These are phyloP conservation scores for Stenchaetothrips biformis DNA, from an alignment of 2,888 invertebrate species.

Conservation along the genomic window DNA sequence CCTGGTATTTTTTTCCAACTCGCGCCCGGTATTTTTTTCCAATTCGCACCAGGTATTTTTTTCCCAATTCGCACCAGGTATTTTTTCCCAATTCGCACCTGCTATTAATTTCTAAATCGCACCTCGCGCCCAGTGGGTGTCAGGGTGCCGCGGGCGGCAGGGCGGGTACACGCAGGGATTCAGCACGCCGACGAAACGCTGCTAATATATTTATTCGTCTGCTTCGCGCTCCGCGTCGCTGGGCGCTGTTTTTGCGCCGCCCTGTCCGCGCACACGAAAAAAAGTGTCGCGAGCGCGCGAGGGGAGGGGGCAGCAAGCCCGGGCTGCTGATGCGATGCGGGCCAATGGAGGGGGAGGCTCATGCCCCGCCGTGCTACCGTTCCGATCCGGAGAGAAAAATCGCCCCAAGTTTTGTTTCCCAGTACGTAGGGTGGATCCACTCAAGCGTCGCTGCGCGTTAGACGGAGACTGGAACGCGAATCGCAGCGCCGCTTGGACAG, in stretches of 20 bases:
- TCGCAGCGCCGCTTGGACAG: no score
- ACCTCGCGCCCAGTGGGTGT: no score
- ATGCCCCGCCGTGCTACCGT: background rate
- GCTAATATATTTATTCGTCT: slow-evolving; percentile 17
- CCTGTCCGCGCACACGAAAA: background rate
- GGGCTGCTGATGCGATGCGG: background rate
- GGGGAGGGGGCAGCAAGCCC: background rate
- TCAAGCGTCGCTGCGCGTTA: slow-evolving; percentile 2
- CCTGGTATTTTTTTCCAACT: no score
- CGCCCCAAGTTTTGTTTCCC: background rate
- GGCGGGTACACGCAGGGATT: background rate
- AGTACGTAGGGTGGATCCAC: no score
- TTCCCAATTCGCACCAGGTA: no score
- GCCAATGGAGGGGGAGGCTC: background rate
- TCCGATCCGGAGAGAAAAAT: slow-evolving; percentile 1
- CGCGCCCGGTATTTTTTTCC: no score
- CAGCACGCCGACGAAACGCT: slow-evolving; percentile 7
- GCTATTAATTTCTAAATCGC: no score
- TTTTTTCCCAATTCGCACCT: no score
- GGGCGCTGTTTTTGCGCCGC: slow-evolving; percentile 19
- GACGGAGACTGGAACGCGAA: background rate
- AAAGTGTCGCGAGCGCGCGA: background rate
- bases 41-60: no score
- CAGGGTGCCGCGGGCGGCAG: background rate
- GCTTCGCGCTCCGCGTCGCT: no score